phyloP scores from a whole-genome alignment of 64 coral and sea anemone species.

The Pocillopora damicornis region DNA sequence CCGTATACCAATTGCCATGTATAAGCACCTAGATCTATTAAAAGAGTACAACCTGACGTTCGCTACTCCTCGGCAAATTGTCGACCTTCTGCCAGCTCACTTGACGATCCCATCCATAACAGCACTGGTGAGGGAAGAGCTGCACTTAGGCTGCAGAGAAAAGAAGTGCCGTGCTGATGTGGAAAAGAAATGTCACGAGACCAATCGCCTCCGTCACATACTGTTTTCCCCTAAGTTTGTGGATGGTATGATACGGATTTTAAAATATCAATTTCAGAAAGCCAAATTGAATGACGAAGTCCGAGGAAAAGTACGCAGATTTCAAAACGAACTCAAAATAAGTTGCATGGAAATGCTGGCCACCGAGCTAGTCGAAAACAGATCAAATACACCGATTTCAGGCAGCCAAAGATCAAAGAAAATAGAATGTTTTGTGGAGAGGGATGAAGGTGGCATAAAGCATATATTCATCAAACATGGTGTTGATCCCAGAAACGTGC shows the following conservation, averaged over 20 bases:
- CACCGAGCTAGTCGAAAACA: slow-evolving; percentile 55
- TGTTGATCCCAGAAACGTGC: not conserved
- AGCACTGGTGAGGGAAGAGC: slow-evolving; percentile 57
- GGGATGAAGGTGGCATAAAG: slow-evolving; percentile 10
- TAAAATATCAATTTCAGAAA: slow-evolving; percentile 53
- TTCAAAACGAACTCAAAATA: slow-evolving; percentile 42
- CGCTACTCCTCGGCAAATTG: slow-evolving; percentile 19
- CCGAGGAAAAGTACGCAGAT: slow-evolving; percentile 25
- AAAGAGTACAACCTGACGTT: not conserved
- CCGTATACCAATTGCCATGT: slow-evolving; percentile 1
- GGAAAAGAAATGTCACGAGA: slow-evolving; percentile 40
- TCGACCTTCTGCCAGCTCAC: slow-evolving; percentile 54
- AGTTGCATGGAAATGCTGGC: slow-evolving; percentile 62
- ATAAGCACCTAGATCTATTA: slow-evolving; percentile 26
- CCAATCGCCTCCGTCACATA: slow-evolving; percentile 38
- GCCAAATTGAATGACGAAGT: slow-evolving; percentile 38
- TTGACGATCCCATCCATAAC: slow-evolving; percentile 42
- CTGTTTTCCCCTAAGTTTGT: slow-evolving; percentile 51
- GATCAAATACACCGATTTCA: slow-evolving; percentile 39
- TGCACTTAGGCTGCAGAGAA: slow-evolving; percentile 48
- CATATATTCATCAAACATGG: slow-evolving; percentile 60
- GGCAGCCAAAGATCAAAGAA: not conserved
- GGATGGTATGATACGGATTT: slow-evolving; percentile 61
- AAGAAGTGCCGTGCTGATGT: slow-evolving; percentile 39
- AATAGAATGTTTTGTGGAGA: slow-evolving; percentile 27